phyloP scores from a whole-genome alignment of 1,140 invertebrate species.

The Drosophila obscura region DNA sequence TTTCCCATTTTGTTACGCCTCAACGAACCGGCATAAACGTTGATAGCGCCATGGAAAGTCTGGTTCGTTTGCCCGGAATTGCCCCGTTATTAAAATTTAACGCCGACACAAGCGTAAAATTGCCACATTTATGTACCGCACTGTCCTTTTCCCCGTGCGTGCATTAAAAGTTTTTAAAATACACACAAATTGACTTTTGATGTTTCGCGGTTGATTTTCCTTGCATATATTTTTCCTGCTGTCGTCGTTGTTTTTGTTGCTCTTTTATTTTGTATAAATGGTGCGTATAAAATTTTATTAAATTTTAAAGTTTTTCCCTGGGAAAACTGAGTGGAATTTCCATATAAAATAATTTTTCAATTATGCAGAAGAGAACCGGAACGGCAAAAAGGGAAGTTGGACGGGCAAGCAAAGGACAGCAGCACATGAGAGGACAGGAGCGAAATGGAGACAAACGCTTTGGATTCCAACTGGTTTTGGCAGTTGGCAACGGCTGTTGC shows the following conservation, averaged over 20 bases:
- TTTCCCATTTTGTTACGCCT: neutral
- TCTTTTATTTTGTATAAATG: conserved; percentile 49
- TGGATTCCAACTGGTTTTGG: conserved; percentile 54
- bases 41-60: conserved; percentile 30
- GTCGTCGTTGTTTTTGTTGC: conserved; percentile 33
- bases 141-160: conserved; percentile 49
- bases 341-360: conserved; percentile 80
- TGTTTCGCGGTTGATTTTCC: conserved; percentile 76
- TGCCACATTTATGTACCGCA: conserved; percentile 74
- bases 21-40: conserved; percentile 22
- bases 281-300: conserved; percentile 79
- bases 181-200: conserved; percentile 79
- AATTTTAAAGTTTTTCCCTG: conserved; percentile 65
- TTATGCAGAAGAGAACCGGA: conserved; percentile 45
- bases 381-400: no score
- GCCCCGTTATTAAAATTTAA: conserved; percentile 78
- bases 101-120: conserved; percentile 77
- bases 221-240: conserved; percentile 25
- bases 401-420: neutral
- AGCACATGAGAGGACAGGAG: conserved; percentile 16
- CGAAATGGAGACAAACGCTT: conserved; percentile 35
- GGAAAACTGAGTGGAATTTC: conserved; percentile 43
- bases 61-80: conserved; percentile 56
- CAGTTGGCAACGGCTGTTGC: conserved; percentile 56
- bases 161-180: conserved; percentile 79